These are phyloP conservation scores for Cepaea hortensis DNA, from an alignment of 2,888 invertebrate genomes.

Conservation along the genomic window DNA sequence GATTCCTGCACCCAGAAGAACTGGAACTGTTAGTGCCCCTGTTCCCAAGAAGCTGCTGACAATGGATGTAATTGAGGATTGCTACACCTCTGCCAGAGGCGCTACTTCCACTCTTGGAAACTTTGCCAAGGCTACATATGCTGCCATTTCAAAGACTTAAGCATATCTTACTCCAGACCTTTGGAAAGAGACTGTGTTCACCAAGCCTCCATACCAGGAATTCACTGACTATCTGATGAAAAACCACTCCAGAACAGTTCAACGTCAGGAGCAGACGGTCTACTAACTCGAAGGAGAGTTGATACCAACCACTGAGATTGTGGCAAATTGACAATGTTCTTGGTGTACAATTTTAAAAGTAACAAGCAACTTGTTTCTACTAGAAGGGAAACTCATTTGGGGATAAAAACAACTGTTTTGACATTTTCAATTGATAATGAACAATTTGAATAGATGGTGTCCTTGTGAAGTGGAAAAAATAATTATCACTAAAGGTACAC, in stretches of 20 bases:
- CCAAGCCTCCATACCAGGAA: constrained; percentile 96
- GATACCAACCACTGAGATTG: neutral
- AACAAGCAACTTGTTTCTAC: neutral
- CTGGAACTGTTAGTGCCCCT: constrained; percentile 98
- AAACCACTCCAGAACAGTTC: constrained; percentile 68
- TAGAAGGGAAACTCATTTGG: neutral
- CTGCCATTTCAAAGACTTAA: constrained; percentile 98
- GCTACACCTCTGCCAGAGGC: constrained; percentile 98
- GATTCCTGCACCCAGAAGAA: constrained; percentile 99
- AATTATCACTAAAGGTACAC: no score
- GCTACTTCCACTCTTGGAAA: constrained; percentile 98
- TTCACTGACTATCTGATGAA: constrained; percentile 91
- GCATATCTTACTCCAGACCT: constrained; percentile 98
- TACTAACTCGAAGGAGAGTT: constrained; percentile 56
- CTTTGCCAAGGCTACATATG: constrained; percentile 98
- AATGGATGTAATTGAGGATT: constrained; percentile 99
- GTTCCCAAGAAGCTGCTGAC: constrained; percentile 98
- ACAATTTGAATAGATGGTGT: constrained; percentile 39
- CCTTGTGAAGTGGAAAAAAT: constrained; percentile 35
- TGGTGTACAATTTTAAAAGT: constrained; percentile 13
- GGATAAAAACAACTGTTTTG: neutral
- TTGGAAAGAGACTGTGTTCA: constrained; percentile 96
- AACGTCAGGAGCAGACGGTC: constrained; percentile 70
- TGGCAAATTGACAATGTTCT: constrained; percentile 12
- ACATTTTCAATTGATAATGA: constrained; percentile 13